Evolutionary conservation across 2,888 invertebrate genomes (phyloP).

Genomic region (Synanthedon tipuliformis): DNA sequence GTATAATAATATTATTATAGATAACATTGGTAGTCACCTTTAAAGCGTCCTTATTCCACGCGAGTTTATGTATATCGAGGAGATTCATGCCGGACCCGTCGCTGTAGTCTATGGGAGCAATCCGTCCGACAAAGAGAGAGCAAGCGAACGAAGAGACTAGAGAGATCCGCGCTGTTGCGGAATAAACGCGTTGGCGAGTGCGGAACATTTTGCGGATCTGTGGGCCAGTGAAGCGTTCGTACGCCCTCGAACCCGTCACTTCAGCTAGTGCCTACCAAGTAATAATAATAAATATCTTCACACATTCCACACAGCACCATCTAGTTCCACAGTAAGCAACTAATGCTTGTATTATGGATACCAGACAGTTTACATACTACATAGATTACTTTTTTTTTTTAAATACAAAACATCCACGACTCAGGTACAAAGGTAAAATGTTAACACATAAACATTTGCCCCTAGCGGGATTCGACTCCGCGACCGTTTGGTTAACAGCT

Average conservation of each 20-base stretch:
- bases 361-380: not conserved
- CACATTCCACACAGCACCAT: too few species aligned
- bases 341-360: too few species aligned
- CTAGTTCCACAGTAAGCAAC: too few species aligned
- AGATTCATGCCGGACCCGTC: conserved; percentile 98
- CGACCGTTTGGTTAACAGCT: too few species aligned
- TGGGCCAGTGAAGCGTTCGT: conserved; percentile 91
- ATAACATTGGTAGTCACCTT: conserved; percentile 59
- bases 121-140: conserved; percentile 86
- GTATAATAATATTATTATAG: too few species aligned
- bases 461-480: too few species aligned
- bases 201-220: conserved; percentile 92
- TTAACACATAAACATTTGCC: too few species aligned
- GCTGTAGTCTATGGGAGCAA: conserved; percentile 90
- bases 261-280: conserved; percentile 73
- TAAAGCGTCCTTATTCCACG: conserved; percentile 81
- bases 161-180: conserved; percentile 84
- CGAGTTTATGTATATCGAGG: conserved; percentile 81
- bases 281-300: not conserved
- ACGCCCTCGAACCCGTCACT: conserved; percentile 87
- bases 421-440: too few species aligned
- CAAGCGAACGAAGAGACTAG: conserved; percentile 93
- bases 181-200: conserved; percentile 64
- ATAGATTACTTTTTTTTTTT: too few species aligned
- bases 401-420: too few species aligned